These are phyloP conservation scores for Leptinotarsa rubiginosa DNA, from an alignment of 2,888 invertebrate species.

Conservation along the genomic window DNA sequence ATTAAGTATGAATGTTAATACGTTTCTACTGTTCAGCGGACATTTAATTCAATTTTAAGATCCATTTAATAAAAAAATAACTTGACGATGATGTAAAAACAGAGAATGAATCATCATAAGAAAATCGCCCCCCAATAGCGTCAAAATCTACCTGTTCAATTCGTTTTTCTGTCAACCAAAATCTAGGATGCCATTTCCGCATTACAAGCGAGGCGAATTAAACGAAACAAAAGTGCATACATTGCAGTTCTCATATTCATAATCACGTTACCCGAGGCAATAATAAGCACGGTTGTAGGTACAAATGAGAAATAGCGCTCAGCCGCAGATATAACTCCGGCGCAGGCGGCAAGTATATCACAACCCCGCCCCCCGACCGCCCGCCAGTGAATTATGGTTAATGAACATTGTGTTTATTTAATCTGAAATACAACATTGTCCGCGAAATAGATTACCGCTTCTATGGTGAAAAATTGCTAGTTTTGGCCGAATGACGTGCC, in stretches of 20 bases:
- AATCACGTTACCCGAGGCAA: constrained; percentile 63
- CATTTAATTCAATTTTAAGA: too few species aligned
- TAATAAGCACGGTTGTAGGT: constrained; percentile 66
- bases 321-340: constrained; percentile 63
- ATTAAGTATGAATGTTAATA: too few species aligned
- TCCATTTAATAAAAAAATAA: too few species aligned
- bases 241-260: constrained; percentile 63
- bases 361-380: constrained; percentile 48
- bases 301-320: constrained; percentile 64
- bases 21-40: too few species aligned
- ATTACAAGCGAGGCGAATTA: constrained; percentile 36
- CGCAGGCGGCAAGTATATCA: constrained; percentile 63
- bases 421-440: constrained; percentile 61
- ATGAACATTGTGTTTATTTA: constrained; percentile 66
- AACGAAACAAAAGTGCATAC: constrained; percentile 45
- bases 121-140: neutral
- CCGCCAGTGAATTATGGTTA: constrained; percentile 62
- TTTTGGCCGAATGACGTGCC: constrained; percentile 34
- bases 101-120: neutral
- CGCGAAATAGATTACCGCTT: constrained; percentile 55
- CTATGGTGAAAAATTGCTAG: constrained; percentile 53
- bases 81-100: too few species aligned
- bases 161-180: neutral
- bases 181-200: constrained; percentile 23
- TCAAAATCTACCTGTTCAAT: neutral